Conservation (phyloP, 2,113 vertebrate genomes). For the Eurystomus gularis region DNA sequence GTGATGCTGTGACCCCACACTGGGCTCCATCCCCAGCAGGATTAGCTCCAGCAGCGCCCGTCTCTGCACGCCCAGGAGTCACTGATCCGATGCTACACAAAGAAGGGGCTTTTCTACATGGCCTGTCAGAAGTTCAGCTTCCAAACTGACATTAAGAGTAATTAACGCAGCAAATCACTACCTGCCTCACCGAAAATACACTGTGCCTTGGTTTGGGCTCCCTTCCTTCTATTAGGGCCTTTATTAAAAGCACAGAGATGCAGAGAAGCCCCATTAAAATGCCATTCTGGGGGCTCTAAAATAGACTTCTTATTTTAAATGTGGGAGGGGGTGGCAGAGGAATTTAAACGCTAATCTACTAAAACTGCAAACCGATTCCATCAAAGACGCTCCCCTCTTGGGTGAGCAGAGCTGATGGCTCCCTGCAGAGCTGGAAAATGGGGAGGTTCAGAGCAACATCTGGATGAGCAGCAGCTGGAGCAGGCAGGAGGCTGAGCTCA, state of each 20-base stretch:
- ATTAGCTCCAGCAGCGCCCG: not conserved
- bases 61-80: rapidly evolving
- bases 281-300: slow-evolving; percentile 42
- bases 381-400: not conserved
- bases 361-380: not conserved
- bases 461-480: not conserved
- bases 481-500: too few species aligned
- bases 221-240: not conserved
- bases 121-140: not conserved
- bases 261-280: slow-evolving; percentile 46
- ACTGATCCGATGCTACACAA: not conserved
- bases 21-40: not conserved
- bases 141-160: not conserved
- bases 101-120: not conserved
- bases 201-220: not conserved
- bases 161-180: not conserved
- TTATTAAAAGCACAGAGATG: not conserved
- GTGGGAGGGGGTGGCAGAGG: slow-evolving; percentile 2
- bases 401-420: not conserved
- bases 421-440: rapidly evolving
- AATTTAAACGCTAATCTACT: not conserved
- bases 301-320: slow-evolving; percentile 21
- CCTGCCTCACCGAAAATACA: not conserved
- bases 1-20: rapidly evolving
- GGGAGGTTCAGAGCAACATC: not conserved